These are phyloP conservation scores for Hycleus cichorii DNA, from an alignment of 1,140 invertebrate species.

Conservation along the genomic window DNA sequence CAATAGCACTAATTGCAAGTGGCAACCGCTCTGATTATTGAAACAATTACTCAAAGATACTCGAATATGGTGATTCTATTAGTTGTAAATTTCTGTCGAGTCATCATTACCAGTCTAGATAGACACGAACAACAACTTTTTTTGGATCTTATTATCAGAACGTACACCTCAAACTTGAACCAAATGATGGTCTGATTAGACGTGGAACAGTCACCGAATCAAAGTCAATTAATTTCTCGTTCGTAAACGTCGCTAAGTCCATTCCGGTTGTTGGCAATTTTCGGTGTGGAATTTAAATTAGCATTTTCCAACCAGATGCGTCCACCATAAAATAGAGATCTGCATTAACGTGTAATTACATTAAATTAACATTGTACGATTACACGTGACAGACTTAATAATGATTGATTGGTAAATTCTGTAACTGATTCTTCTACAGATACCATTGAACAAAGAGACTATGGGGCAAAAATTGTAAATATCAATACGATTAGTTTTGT, in stretches of 20 bases:
- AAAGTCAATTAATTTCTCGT: conserved; percentile 25
- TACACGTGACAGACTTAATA: conserved; percentile 29
- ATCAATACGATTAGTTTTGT: too few relatives aligned
- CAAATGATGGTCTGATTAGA: too few relatives aligned
- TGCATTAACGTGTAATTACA: conserved; percentile 31
- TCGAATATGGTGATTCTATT: conserved; percentile 36
- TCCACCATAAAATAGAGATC: conserved; percentile 25
- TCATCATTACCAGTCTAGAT: conserved; percentile 27
- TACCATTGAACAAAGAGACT: too few relatives aligned
- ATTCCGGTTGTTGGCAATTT: conserved; percentile 16
- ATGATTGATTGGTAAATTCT: conserved; percentile 30
- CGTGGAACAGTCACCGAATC: conserved; percentile 5
- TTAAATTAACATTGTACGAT: conserved; percentile 31
- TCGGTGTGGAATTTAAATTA: conserved; percentile 30
- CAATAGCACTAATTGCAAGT: not conserved
- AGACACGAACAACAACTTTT: conserved; percentile 18
- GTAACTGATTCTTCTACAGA: too few relatives aligned
- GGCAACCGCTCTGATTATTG: conserved; percentile 11
- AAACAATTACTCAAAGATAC: conserved; percentile 33
- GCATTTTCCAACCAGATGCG: conserved; percentile 32
- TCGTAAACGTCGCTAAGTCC: conserved; percentile 16
- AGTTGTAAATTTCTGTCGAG: conserved; percentile 23
- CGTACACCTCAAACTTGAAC: too few relatives aligned
- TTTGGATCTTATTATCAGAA: too few relatives aligned
- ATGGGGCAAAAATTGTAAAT: too few relatives aligned